Evolutionary conservation across 2,888 invertebrate species (phyloP), one percentile per base, ranked within the genome.

Genomic region (Drosophila pseudotakahashii): DNA sequence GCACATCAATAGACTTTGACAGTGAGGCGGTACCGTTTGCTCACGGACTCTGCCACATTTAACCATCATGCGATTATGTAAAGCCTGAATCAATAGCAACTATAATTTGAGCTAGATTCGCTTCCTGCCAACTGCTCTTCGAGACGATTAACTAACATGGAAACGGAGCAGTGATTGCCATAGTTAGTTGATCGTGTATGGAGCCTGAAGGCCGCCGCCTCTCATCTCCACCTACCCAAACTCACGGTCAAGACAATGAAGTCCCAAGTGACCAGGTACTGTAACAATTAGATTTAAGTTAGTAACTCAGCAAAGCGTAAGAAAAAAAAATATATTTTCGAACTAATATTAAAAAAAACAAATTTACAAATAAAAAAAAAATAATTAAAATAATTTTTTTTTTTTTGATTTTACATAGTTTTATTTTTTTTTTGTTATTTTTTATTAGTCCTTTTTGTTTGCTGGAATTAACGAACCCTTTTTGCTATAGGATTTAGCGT

Each of bases 1-100:
- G 77, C 77, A 79, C 81, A 84, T 84, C 79, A 81, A 79, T 85
- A 67, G 61, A 77, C 83, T 82, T 82, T 81, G 80, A 85, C 82
- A 79, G 68, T 68, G 76, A 73, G 73, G 77, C 64, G 64, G 67
- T 78, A 77, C 78, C 76, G 81, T 71, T 84, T 67, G 68, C 50
- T 58, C 60, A 64, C 64, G 47, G 52, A 48, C 54, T 32, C 19
- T 36, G 16, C 19, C 14, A 10, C 47, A 32, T 14, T 45, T 14
- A 51, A 34, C 44, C 51, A 64, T 63, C 23, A 32, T 13, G 7
- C 55, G 42, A 74, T 79, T 76, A 76, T 71, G 64, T 51, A 79
- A 81, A 32, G 50, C 50, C 57, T 57, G 58, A 54, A 74, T 59
- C 69, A 69, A 74, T 74, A 69, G 69, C 62, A 72, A 71, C 66